Base-by-base conservation (phyloP, 1,140 invertebrate species). In the Battus philenor region DNA sequence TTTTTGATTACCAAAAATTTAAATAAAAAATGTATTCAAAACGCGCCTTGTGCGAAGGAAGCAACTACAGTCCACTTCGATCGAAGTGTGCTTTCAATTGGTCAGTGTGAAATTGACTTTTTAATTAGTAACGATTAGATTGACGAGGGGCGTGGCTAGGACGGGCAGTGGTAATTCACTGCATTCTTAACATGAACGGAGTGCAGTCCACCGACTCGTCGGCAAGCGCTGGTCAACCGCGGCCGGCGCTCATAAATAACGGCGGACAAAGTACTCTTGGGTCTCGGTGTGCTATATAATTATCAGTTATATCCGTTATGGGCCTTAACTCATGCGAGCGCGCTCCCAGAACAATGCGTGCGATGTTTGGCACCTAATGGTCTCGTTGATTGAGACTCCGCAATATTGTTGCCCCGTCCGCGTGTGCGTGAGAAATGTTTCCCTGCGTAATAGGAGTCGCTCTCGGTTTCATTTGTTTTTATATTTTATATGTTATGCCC, bases 261-360 rank as follows among this genome's bases (percentile, higher is more conserved):
- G 26, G 15, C 56, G 56, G 62, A 67, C 76, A 68, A 73, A 68
- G 60, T 68, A 62, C 54, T 64, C 46, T 43, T 44, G 43, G 49
- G 44, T 62, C 56, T 61, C 49, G 68, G 72, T 63, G 55, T 50
- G 62, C 67, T 60, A 62, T 72, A 76, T 76, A 81, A 78, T 78
- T 81, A 78, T 75, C 71, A 71, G 75, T 75, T 72, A 66, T 64
- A 62, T 59, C 60, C 44, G 57, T 70, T 77, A 74, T 68, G 66
- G 74, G 64, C 65, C 62, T 50, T 74, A 77, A 76, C 68, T 74
- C 69, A 73, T 47, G 49, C 36, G 52, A 17, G 34, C 39, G 29
- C 58, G 69, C 65, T 62, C 36, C 54, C 65, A 71, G 70, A 73
- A 76, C 70, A 75, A 77, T 76, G 59, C 51, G 50, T 29, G 47